Conservation (phyloP, 2,797 vertebrate genomes). For the Hemibagrus guttatus region DNA sequence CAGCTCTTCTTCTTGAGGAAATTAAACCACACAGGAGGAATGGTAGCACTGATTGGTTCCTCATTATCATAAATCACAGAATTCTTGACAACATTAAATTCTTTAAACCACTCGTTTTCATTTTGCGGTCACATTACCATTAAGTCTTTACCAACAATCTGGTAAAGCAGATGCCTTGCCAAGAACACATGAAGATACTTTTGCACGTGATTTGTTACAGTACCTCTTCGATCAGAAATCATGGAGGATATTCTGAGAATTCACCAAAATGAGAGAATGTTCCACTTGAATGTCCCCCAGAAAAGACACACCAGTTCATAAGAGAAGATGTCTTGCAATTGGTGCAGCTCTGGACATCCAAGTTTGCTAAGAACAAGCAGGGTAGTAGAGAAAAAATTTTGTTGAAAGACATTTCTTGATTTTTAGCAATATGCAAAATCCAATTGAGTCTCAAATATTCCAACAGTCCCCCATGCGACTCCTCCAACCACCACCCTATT, state of each 20-base stretch:
- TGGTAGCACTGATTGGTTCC: background rate
- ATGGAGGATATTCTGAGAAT: background rate
- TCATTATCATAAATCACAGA: background rate
- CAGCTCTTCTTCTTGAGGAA: background rate
- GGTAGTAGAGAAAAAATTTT: background rate
- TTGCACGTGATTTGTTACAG: background rate
- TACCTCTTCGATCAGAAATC: background rate
- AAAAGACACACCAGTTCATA: background rate
- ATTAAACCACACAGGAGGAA: background rate
- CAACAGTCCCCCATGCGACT: too few species aligned
- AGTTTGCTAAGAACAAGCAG: background rate
- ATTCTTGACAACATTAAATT: background rate
- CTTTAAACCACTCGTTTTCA: background rate
- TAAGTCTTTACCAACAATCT: background rate
- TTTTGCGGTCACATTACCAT: background rate
- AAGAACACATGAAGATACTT: background rate
- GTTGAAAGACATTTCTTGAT: background rate
- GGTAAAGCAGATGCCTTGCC: background rate
- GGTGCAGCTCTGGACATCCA: background rate
- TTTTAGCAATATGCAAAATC: background rate
- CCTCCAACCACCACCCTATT: background rate
- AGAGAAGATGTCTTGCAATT: background rate
- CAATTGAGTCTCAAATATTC: background rate
- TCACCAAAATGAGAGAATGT: background rate
- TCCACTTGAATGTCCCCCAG: background rate